A percentile compares a stretch with the other conserved stretches of the same genome.
These are phyloP conservation scores for Phytoseiulus persimilis DNA, from an alignment of 2,888 invertebrate genomes.

Conservation along the genomic window DNA sequence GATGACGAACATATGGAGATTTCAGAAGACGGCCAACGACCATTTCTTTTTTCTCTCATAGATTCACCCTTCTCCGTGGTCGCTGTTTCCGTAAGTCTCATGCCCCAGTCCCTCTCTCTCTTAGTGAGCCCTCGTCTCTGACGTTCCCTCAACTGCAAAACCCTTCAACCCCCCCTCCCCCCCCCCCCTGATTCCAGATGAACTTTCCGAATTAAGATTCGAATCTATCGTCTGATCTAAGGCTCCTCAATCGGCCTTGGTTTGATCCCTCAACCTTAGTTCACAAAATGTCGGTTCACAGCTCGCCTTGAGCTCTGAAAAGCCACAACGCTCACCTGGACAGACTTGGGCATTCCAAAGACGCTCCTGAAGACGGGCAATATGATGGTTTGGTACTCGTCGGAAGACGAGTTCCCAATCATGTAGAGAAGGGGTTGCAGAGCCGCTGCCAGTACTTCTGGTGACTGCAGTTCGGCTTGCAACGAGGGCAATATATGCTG, in stretches of 20 bases:
- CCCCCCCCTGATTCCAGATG: too few relatives aligned
- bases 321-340: constrained; percentile 59
- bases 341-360: constrained; percentile 51
- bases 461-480: constrained; percentile 70
- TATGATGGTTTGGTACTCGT: constrained; percentile 71
- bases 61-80: background rate
- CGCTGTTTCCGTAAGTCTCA: background rate
- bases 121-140: too few relatives aligned
- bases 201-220: too few relatives aligned
- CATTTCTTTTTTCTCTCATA: background rate
- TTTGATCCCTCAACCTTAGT: too few relatives aligned
- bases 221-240: too few relatives aligned
- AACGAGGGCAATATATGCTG: constrained; percentile 85
- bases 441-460: constrained; percentile 76
- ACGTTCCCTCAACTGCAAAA: too few relatives aligned
- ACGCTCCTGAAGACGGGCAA: constrained; percentile 60
- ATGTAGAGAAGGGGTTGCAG: constrained; percentile 73
- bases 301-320: too few relatives aligned
- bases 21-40: background rate
- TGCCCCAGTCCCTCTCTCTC: background rate
- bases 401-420: constrained; percentile 65
- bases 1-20: background rate
- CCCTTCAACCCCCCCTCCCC: too few relatives aligned
- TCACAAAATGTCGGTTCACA: too few relatives aligned
- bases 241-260: too few relatives aligned